These are phyloP conservation scores for Pterocles burchelli DNA, from an alignment of 2,113 vertebrate genomes.

Conservation along the genomic window DNA sequence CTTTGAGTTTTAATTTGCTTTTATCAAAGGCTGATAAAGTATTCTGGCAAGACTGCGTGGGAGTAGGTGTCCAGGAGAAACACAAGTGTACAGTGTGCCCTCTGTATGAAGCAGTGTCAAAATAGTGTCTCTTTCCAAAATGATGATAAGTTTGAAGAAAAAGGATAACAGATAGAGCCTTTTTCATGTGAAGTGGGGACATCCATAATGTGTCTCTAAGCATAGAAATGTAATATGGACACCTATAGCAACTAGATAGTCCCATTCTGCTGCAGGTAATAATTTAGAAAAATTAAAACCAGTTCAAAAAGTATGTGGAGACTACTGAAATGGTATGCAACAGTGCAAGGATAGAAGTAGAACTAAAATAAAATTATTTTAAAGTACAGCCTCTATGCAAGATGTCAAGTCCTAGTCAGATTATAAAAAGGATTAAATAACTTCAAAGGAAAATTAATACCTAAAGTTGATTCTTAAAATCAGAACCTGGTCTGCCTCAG, in stretches of 20 bases:
- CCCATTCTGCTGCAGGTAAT: neutral
- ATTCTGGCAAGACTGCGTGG: neutral
- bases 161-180: neutral
- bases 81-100: fast-evolving
- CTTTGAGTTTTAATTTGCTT: neutral
- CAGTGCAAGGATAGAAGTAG: neutral
- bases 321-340: constrained; percentile 13
- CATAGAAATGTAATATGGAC: neutral
- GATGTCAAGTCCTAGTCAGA: constrained; percentile 37
- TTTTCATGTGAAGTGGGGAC: neutral
- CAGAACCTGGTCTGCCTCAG: constrained; percentile 11
- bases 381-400: neutral
- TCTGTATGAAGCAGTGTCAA: neutral
- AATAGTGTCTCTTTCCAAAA: neutral
- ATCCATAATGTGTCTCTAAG: neutral
- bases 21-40: neutral
- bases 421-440: constrained; percentile 59
- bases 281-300: constrained; percentile 14
- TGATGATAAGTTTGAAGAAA: neutral
- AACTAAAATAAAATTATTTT: constrained; percentile 16
- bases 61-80: neutral
- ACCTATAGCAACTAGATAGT: neutral
- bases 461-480: constrained; percentile 24
- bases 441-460: constrained; percentile 65
- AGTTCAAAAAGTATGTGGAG: neutral